phyloP scores from a whole-genome alignment of 2,113 vertebrate genomes.

The Ginglymostoma cirratum region DNA sequence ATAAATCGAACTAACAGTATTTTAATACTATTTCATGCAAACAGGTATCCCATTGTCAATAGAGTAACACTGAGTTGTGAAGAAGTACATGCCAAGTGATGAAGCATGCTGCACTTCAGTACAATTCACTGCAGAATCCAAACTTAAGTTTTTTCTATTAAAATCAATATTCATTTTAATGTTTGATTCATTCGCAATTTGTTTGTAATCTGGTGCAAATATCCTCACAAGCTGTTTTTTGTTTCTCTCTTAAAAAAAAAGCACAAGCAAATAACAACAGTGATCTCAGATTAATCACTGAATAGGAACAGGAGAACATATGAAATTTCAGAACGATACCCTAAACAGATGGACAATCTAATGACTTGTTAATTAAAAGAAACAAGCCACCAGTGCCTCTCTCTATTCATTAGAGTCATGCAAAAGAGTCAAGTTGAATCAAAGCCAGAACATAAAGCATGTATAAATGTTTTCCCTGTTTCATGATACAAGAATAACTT shows the following conservation, averaged over 20 bases:
- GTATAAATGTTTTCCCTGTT: not conserved
- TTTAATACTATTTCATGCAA: not conserved
- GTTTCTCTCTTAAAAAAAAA: not conserved
- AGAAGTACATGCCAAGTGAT: not conserved
- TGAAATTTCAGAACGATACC: slow-evolving; percentile 12
- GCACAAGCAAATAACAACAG: not conserved
- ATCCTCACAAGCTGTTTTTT: not conserved
- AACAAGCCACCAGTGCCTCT: not conserved
- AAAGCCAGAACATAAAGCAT: not conserved
- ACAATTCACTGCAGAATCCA: not conserved
- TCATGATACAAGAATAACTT: not conserved
- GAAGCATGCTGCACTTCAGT: not conserved
- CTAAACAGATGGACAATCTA: slow-evolving; percentile 32
- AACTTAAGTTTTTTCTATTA: not conserved
- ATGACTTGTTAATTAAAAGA: slow-evolving; percentile 35
- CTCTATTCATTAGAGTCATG: slow-evolving; percentile 1
- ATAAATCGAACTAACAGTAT: not conserved
- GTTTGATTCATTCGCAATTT: not conserved
- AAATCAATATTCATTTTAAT: not conserved
- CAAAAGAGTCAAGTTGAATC: not conserved
- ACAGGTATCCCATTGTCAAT: not conserved
- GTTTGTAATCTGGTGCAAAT: not conserved
- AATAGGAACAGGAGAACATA: not conserved
- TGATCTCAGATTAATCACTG: not conserved
- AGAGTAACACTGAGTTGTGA: not conserved